phyloP scores from a whole-genome alignment of 2,113 vertebrate species.

The Mus spicilegus region DNA sequence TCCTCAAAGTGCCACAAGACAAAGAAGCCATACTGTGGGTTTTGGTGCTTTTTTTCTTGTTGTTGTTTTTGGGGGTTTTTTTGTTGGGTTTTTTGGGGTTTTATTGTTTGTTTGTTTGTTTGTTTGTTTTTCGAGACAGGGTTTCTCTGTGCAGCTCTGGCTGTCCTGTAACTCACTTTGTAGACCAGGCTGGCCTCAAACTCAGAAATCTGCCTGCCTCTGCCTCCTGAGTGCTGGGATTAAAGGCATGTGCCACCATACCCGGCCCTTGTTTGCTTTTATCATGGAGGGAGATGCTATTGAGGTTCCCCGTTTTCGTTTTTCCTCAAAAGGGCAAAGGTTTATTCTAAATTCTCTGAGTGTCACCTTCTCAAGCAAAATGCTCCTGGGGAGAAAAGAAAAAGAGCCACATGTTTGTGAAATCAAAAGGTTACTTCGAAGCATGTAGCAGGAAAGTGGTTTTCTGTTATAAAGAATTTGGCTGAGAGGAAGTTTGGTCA shows the following conservation, averaged over 20 bases:
- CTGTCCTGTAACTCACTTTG: too few species aligned
- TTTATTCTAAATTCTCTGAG: not conserved
- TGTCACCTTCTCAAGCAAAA: not conserved
- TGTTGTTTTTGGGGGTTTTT: too few species aligned
- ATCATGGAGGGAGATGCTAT: not conserved
- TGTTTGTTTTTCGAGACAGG: too few species aligned
- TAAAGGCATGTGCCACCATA: too few species aligned
- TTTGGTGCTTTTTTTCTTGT: not conserved
- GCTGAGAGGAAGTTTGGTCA: not conserved
- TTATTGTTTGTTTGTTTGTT: too few species aligned
- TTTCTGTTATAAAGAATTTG: not conserved
- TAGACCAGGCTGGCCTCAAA: too few species aligned
- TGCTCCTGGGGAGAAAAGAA: not conserved
- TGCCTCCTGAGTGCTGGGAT: too few species aligned
- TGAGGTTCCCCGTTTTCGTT: not conserved
- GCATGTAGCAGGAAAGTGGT: not conserved
- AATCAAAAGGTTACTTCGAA: not conserved
- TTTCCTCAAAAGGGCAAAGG: not conserved
- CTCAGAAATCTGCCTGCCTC: too few species aligned
- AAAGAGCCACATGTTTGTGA: not conserved
- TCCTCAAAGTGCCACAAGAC: not conserved
- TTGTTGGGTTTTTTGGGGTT: too few species aligned
- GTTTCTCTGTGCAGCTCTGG: too few species aligned
- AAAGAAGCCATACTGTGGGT: not conserved
- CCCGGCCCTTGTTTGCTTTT: not conserved